These are phyloP conservation scores for Plodia interpunctella DNA, from an alignment of 1,140 invertebrate species.

Conservation along the genomic window DNA sequence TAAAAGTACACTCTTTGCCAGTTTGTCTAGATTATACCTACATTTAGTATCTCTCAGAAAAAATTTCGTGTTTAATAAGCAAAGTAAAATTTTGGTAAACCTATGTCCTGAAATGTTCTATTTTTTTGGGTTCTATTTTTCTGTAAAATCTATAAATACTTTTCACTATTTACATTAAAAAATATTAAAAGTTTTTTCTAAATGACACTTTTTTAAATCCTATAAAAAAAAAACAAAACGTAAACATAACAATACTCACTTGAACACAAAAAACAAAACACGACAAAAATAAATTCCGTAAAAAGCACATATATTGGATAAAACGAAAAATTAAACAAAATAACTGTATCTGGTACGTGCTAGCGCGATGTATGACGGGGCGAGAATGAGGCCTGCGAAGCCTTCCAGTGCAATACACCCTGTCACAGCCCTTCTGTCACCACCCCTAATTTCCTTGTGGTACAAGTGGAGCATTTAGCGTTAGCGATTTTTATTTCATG, in stretches of 20 bases:
- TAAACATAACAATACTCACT: slow-evolving; percentile 28
- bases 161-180: too few species aligned
- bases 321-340: slow-evolving; percentile 16
- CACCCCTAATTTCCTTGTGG: slow-evolving; percentile 27
- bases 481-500: background rate
- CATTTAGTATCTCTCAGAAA: too few species aligned
- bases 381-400: slow-evolving; percentile 41
- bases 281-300: slow-evolving; percentile 9
- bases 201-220: too few species aligned
- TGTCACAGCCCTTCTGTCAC: slow-evolving; percentile 18
- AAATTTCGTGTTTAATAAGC: too few species aligned
- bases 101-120: too few species aligned
- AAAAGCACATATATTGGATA: background rate
- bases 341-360: slow-evolving; percentile 34
- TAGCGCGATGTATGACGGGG: slow-evolving; percentile 36
- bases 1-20: too few species aligned
- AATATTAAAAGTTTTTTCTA: too few species aligned
- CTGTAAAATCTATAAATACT: too few species aligned
- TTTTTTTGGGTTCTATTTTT: too few species aligned
- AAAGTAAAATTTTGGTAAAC: too few species aligned
- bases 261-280: slow-evolving; percentile 21
- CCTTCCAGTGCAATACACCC: slow-evolving; percentile 29
- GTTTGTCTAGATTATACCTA: too few species aligned
- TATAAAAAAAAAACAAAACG: too few species aligned
- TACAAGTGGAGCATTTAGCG: slow-evolving; percentile 12